Evolutionary conservation across 2,113 vertebrate genomes (phyloP).

Genomic region (Myrmecophaga tridactyla): DNA sequence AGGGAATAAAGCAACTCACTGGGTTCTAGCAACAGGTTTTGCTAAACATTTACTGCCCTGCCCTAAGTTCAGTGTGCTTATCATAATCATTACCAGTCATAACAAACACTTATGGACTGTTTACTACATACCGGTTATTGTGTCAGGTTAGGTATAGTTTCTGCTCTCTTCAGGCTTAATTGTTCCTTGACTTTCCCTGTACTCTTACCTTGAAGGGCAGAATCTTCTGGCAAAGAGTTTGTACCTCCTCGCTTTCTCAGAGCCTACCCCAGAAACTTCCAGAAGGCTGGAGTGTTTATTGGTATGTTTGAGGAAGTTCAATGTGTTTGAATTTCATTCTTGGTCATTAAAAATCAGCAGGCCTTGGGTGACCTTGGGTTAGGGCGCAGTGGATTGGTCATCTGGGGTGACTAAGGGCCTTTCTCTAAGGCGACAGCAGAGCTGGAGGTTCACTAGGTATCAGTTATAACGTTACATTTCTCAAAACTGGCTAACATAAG

Average conservation of each 20-base stretch:
- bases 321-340: neutral
- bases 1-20: neutral
- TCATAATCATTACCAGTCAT: neutral
- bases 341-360: neutral
- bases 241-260: neutral
- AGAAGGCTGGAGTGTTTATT: neutral
- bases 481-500: neutral
- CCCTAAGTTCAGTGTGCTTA: neutral
- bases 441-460: neutral
- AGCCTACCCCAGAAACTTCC: neutral
- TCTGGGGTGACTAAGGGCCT: neutral
- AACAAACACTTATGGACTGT: neutral
- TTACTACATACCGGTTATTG: neutral
- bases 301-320: neutral
- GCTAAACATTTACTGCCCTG: neutral
- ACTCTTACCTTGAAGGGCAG: neutral
- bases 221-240: conserved; percentile 16
- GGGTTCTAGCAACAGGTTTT: neutral
- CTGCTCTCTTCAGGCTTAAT: neutral
- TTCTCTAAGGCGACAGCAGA: neutral
- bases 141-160: neutral
- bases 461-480: neutral
- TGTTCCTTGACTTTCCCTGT: neutral
- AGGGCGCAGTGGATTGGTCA: neutral
- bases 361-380: too few species aligned